phyloP scores from a whole-genome alignment of 2,797 vertebrate species.

The Fistularia commersonii region DNA sequence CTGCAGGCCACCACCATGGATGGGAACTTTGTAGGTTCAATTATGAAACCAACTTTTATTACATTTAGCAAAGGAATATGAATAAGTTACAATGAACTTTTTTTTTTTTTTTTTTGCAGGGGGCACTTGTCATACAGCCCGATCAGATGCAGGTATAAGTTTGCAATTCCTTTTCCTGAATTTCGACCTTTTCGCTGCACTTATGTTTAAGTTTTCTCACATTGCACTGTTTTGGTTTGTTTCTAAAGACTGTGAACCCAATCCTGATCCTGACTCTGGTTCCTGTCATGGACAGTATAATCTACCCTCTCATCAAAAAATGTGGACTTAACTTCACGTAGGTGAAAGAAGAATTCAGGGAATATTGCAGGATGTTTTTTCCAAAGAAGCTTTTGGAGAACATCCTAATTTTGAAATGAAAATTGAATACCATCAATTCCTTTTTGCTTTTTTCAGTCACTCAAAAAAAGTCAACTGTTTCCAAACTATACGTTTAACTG shows the following conservation, averaged over 20 bases:
- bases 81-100: slow-evolving; percentile 12
- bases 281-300: slow-evolving; percentile 79
- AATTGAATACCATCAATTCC: too few relatives aligned
- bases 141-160: slow-evolving; percentile 94
- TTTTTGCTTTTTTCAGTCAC: too few relatives aligned
- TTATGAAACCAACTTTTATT: neutral
- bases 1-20: slow-evolving; percentile 90
- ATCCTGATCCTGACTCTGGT: slow-evolving; percentile 91
- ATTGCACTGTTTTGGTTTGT: neutral
- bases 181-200: neutral
- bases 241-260: slow-evolving; percentile 85
- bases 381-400: too few relatives aligned
- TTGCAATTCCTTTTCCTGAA: neutral
- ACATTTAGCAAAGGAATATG: neutral
- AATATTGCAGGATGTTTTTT: neutral
- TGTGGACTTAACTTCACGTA: slow-evolving; percentile 93
- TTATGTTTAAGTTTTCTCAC: neutral
- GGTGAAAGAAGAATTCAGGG: slow-evolving; percentile 27
- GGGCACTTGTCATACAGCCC: slow-evolving; percentile 81
- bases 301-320: slow-evolving; percentile 90
- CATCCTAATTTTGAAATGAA: too few relatives aligned
- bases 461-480: too few relatives aligned
- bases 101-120: slow-evolving; percentile 70
- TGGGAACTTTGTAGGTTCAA: slow-evolving; percentile 86
- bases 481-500: too few relatives aligned